Base-by-base conservation (phyloP, 2,888 invertebrate genomes). In the Gastrophysa polygoni region DNA sequence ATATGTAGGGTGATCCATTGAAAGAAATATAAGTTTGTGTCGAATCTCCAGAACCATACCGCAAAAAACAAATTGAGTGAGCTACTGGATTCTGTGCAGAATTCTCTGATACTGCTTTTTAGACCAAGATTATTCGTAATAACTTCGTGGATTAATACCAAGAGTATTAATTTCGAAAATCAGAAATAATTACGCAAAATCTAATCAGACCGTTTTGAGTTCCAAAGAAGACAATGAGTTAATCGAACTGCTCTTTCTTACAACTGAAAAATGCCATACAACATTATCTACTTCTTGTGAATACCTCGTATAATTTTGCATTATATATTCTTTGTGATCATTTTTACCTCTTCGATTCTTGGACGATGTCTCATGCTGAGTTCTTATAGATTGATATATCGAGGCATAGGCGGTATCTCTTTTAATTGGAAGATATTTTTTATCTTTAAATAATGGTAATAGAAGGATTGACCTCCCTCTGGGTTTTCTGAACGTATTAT, bases 371-470 rank as follows among this genome's bases (percentile, higher is more conserved):
- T 70, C 81, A 78, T 73, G 80, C 78, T 80, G 81, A 57, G 80
- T 72, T 77, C 77, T 75, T 78, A 79, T 80, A 81, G 80, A 81
- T 80, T 81, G 80, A 81, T 81, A 80, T 80, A 81, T 80, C 77
- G 80, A 78, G 78, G 77, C 79, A 77, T 78, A 80, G 78, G 80
- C 79, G 74, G 80, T 78, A 74, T 73, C 75, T 78, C 79, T 81
- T 80, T 81, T 81, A 81, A 81, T 81, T 81, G 80, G 80, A 81
- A 80, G 78, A 79, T 77, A 79, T 81, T 80, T 80, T 81, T 81
- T 80, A 80, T 78, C 79, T 78, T 78, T 76, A 77, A 80, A 79
- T 81, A 80, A 80, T 79, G 78, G 75, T 80, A 78, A 79, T 79
- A 78, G 79, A 79, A 77, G 76, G 74, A 73, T 73, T 76, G 77